These are phyloP conservation scores for Chrysotoxum bicinctum DNA, from an alignment of 2,888 invertebrate species.

Conservation along the genomic window DNA sequence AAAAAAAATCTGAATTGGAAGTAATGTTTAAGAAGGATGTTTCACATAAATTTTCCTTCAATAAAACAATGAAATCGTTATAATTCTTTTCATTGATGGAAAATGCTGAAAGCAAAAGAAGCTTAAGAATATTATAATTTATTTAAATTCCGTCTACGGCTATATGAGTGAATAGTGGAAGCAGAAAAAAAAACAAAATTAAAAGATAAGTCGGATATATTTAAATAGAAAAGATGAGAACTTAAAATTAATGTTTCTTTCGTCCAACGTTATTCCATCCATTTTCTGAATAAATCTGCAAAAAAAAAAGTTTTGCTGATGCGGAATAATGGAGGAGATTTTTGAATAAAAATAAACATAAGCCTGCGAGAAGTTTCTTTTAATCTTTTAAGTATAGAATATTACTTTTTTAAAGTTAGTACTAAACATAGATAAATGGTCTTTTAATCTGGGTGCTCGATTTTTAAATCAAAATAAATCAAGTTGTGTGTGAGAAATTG, in stretches of 20 bases:
- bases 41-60: neutral
- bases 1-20: neutral
- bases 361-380: too few relatives aligned
- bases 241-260: neutral
- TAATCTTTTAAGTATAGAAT: too few relatives aligned
- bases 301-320: too few relatives aligned
- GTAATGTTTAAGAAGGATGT: neutral
- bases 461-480: too few relatives aligned
- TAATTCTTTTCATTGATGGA: neutral
- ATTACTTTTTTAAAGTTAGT: too few relatives aligned
- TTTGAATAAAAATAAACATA: too few relatives aligned
- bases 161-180: neutral
- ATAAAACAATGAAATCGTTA: neutral
- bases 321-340: too few relatives aligned
- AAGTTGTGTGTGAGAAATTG: too few relatives aligned
- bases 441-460: too few relatives aligned
- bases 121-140: neutral
- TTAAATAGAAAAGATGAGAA: neutral
- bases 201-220: neutral
- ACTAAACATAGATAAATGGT: too few relatives aligned
- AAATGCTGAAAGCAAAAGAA: neutral
- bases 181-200: neutral
- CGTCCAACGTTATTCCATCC: neutral
- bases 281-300: too few relatives aligned
- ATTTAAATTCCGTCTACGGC: neutral